Conservation (phyloP, 2,888 invertebrate species). For the Helleia helle region DNA sequence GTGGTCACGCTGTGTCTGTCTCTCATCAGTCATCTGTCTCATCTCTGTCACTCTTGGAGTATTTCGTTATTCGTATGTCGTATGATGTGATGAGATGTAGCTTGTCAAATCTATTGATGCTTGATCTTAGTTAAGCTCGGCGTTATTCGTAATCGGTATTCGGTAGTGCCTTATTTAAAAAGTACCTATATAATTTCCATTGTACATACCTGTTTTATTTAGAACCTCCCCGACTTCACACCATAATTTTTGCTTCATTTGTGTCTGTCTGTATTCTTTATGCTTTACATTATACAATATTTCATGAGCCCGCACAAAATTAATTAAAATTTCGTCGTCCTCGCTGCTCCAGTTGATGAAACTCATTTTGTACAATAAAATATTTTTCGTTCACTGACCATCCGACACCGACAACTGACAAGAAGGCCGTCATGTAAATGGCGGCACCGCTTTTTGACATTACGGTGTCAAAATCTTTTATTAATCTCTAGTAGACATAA, state of each 20-base stretch:
- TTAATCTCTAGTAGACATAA: too few species aligned
- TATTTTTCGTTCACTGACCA: background rate
- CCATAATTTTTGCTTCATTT: conserved; percentile 5
- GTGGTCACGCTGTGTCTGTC: too few species aligned
- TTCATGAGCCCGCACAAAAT: background rate
- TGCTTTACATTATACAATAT: background rate
- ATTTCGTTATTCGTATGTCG: too few species aligned
- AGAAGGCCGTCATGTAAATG: background rate
- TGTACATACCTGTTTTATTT: conserved; percentile 1
- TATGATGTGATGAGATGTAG: too few species aligned
- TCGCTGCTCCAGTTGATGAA: background rate
- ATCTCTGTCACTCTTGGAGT: too few species aligned
- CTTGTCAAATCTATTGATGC: too few species aligned
- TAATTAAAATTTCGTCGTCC: background rate
- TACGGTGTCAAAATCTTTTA: too few species aligned
- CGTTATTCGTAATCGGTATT: too few species aligned
- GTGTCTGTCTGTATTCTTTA: background rate
- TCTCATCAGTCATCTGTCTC: too few species aligned
- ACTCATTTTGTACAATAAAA: background rate
- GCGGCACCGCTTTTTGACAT: background rate
- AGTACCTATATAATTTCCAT: too few species aligned
- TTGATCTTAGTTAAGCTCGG: too few species aligned
- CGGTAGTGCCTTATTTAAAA: too few species aligned
- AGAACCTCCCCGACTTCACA: background rate
- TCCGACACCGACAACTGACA: background rate